These are phyloP conservation scores for Drosophila willistoni DNA, from an alignment of 1,140 invertebrate genomes.

Conservation along the genomic window DNA sequence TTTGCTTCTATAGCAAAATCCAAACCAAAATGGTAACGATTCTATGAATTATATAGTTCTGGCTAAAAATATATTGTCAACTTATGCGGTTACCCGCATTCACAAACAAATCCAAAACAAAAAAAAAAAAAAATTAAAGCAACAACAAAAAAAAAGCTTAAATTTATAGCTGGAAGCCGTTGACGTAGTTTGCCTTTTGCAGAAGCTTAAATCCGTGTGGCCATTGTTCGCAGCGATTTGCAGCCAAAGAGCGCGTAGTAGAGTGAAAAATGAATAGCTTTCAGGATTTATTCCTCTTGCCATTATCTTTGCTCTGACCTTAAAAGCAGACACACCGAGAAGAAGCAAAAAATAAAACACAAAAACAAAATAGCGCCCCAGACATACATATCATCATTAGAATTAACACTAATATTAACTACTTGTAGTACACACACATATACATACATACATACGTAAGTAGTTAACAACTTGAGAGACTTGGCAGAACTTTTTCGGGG, in stretches of 20 bases:
- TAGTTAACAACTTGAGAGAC: neutral
- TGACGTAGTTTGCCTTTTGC: slow-evolving; percentile 10
- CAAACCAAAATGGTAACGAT: no score
- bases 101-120: no score
- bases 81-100: no score
- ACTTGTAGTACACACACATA: neutral
- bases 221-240: neutral
- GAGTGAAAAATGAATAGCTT: slow-evolving; percentile 8
- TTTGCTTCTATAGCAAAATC: no score
- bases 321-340: neutral
- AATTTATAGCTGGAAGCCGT: slow-evolving; percentile 2
- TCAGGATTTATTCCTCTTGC: slow-evolving; percentile 2
- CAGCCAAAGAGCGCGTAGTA: neutral
- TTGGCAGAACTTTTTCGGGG: neutral
- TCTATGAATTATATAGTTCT: no score
- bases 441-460: no score
- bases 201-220: slow-evolving; percentile 9
- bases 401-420: slow-evolving; percentile 10
- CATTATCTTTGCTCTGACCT: slow-evolving; percentile 3
- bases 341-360: neutral
- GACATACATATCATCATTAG: slow-evolving; percentile 6
- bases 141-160: no score
- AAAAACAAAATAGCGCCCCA: neutral
- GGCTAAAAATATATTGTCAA: no score
- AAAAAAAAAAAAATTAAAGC: no score